Conservation (phyloP, 2,113 vertebrate genomes). For the Dunckerocampus dactyliophorus region DNA sequence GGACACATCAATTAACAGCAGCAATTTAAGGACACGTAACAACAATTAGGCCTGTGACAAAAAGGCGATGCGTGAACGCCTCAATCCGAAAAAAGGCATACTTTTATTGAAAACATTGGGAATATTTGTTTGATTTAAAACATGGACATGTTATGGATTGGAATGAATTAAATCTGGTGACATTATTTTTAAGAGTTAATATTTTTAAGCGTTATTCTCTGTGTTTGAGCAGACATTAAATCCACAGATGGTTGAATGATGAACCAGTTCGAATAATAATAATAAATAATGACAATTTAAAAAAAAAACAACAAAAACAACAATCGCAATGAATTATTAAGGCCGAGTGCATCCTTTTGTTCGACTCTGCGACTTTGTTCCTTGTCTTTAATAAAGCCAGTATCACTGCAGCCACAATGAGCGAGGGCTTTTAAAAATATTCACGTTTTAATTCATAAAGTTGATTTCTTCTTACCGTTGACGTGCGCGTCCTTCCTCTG, state of each 20-base stretch:
- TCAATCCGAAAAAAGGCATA: background rate
- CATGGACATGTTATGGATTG: background rate
- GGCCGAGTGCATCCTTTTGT: slow-evolving; percentile 38
- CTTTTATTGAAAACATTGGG: no score
- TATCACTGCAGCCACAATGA: background rate
- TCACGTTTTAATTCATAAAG: background rate
- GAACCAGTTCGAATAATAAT: no score
- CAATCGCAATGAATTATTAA: slow-evolving; percentile 54
- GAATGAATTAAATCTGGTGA: no score
- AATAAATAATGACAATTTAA: no score
- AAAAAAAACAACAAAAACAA: no score
- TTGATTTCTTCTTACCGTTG: slow-evolving; percentile 54
- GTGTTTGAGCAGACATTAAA: no score
- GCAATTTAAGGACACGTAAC: background rate
- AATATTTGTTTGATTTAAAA: background rate
- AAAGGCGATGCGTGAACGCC: background rate
- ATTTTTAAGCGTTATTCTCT: no score
- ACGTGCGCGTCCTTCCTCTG: slow-evolving; percentile 23
- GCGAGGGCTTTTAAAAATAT: background rate
- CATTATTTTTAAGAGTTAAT: no score
- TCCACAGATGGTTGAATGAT: no score
- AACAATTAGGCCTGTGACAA: background rate
- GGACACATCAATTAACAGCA: background rate
- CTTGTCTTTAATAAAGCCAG: slow-evolving; percentile 3
- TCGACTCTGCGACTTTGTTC: background rate